Base-by-base conservation (phyloP, 2,113 vertebrate species). In the Reinhardtius hippoglossoides region DNA sequence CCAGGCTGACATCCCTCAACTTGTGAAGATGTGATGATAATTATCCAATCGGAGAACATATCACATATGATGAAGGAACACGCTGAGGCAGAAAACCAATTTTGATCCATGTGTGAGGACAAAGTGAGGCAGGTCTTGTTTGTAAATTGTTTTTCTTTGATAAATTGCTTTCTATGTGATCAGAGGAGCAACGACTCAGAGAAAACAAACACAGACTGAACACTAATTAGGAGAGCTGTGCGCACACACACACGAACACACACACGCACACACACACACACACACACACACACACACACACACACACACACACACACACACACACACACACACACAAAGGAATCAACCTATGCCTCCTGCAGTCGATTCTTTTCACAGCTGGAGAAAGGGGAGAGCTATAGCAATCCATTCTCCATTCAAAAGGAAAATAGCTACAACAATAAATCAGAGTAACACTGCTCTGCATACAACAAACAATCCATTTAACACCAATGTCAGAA, bases 91-190 rank as follows among this genome's bases (percentile, higher is more conserved):
- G 87, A 87, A 91, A 93, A 91, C 92, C 91, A 70, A 91, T 92
- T 91, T 82, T 88, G 85, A 90, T 90, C 81, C 86, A 82, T 84
- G 87, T 78, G 87, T 3, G 40, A 66, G 80, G 87, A 90, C 85
- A 89, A 81, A 81, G 88, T 79, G 77, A 85, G 78, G 85, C 56
- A 42, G 84, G 81, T 48, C 67, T 48, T 56, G 75, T 84, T 89
- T 90, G 83, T 77, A 86, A 88, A 88, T 89, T 82, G 68, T 89
- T 92, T 89, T 90, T 82, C 84, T 90, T 90, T 92, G 91, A 92
- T 92, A 89, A 92, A 89, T 91, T 85, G 83, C 85, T 83, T 80
- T 87, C 70, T 78, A 61, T 75, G 78, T 77, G 88, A 88, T 89
- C 76, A 84, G 82, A 88, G 76, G 55, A 84, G 84, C 77, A 82